These are phyloP conservation scores for Cuculus canorus DNA, from an alignment of 2,797 vertebrate species.

Conservation along the genomic window DNA sequence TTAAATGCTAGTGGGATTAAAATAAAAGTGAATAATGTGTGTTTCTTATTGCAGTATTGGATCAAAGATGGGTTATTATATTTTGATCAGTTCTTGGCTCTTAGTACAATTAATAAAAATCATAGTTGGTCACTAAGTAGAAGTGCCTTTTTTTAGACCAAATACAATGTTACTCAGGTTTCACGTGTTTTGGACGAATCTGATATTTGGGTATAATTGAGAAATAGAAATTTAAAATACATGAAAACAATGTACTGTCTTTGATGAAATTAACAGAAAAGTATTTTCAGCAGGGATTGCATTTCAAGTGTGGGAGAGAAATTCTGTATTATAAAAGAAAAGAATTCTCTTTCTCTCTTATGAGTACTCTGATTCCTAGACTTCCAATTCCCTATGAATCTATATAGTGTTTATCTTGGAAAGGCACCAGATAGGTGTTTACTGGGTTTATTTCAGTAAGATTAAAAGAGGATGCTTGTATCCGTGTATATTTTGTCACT, in stretches of 20 bases:
- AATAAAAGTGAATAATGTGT: not conserved
- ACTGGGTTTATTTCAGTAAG: not conserved
- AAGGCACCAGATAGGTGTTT: not conserved
- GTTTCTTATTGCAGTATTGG: not conserved
- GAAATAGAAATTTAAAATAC: not conserved
- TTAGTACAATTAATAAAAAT: not conserved
- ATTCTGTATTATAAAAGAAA: not conserved
- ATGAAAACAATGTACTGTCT: not conserved
- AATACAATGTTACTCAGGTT: not conserved
- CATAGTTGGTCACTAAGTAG: not conserved
- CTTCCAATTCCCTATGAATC: not conserved
- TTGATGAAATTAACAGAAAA: not conserved
- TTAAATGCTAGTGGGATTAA: not conserved
- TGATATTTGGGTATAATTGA: not conserved
- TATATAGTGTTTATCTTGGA: not conserved
- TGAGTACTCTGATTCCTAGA: not conserved
- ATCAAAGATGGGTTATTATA: not conserved
- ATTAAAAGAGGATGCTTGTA: not conserved
- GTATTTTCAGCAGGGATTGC: not conserved
- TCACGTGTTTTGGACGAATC: not conserved
- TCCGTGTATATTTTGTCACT: not conserved
- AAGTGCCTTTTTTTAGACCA: not conserved
- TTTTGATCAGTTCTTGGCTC: not conserved
- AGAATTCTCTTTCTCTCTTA: not conserved
- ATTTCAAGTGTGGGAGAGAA: not conserved